phyloP scores from a whole-genome alignment of 2,888 invertebrate genomes.

The Drosophila borborema region DNA sequence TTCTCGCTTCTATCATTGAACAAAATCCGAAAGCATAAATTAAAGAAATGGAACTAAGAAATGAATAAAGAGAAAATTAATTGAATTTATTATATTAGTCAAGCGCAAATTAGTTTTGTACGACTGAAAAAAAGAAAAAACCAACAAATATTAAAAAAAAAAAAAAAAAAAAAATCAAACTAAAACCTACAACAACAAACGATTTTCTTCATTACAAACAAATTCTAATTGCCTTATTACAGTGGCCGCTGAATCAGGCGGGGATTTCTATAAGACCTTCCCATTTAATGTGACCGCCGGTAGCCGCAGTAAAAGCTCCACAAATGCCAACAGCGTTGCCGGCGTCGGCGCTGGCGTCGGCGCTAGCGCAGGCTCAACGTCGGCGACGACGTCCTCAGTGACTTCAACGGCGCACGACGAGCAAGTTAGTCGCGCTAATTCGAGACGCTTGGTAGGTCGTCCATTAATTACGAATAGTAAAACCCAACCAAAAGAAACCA shows the following conservation, averaged over 20 bases:
- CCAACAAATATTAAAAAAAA: slow-evolving; percentile 29
- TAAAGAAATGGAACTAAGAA: slow-evolving; percentile 43
- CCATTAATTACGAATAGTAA: slow-evolving; percentile 68
- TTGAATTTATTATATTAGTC: slow-evolving; percentile 84
- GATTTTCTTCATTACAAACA: slow-evolving; percentile 67
- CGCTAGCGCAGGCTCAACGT: slow-evolving; percentile 82
- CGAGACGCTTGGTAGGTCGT: slow-evolving; percentile 89
- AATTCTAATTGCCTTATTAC: slow-evolving; percentile 86
- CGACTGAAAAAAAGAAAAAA: slow-evolving; percentile 45
- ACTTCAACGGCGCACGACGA: slow-evolving; percentile 79
- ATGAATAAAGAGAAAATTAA: slow-evolving; percentile 79
- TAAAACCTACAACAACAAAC: slow-evolving; percentile 48
- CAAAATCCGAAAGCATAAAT: slow-evolving; percentile 43
- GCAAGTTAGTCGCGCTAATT: slow-evolving; percentile 84
- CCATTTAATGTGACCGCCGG: slow-evolving; percentile 88
- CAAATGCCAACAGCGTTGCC: slow-evolving; percentile 73
- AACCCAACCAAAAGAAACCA: slow-evolving; percentile 40
- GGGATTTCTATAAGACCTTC: slow-evolving; percentile 94
- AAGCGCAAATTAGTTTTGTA: slow-evolving; percentile 66
- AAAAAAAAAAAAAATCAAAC: slow-evolving; percentile 42
- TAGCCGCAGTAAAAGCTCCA: slow-evolving; percentile 87
- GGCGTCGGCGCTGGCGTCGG: slow-evolving; percentile 50
- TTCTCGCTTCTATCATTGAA: slow-evolving; percentile 77
- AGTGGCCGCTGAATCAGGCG: slow-evolving; percentile 93
- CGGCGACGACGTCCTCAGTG: slow-evolving; percentile 67